A percentile compares a stretch with the other conserved stretches of the same genome.
These are phyloP conservation scores for Leptinotarsa texana DNA, from an alignment of 1,140 invertebrate genomes.

Conservation along the genomic window DNA sequence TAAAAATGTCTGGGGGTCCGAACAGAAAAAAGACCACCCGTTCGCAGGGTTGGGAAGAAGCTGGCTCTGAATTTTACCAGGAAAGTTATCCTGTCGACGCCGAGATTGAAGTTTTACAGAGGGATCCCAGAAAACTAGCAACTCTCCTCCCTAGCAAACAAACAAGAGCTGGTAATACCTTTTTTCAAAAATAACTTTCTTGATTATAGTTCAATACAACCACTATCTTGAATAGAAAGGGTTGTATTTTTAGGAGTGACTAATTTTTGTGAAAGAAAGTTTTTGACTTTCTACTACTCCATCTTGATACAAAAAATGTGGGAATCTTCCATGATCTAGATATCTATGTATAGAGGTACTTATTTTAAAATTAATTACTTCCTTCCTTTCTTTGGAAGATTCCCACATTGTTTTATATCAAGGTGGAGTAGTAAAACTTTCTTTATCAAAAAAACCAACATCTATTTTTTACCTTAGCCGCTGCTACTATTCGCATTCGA, in stretches of 20 bases:
- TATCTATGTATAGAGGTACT: no score
- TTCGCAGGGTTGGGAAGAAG: constrained; percentile 78
- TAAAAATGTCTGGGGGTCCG: constrained; percentile 63
- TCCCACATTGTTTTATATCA: no score
- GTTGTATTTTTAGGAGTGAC: no score
- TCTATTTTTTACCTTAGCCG: constrained; percentile 34
- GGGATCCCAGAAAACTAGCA: constrained; percentile 72
- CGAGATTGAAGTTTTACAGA: constrained; percentile 66
- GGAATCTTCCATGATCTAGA: no score
- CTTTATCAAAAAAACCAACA: no score
- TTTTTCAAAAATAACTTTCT: background rate
- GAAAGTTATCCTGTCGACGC: constrained; percentile 78
- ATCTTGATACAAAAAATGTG: no score
- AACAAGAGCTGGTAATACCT: constrained; percentile 59
- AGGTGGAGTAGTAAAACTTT: no score
- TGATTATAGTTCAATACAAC: background rate
- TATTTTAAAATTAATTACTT: background rate
- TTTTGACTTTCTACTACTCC: no score
- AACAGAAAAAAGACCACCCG: constrained; percentile 61
- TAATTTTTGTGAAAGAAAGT: no score
- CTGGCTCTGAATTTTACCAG: constrained; percentile 83
- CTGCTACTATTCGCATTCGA: constrained; percentile 57
- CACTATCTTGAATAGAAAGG: no score
- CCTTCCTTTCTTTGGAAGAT: no score
- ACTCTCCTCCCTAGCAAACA: constrained; percentile 79